Evolutionary conservation across 2,113 vertebrate species (phyloP).

Genomic region (Gobio gobio): DNA sequence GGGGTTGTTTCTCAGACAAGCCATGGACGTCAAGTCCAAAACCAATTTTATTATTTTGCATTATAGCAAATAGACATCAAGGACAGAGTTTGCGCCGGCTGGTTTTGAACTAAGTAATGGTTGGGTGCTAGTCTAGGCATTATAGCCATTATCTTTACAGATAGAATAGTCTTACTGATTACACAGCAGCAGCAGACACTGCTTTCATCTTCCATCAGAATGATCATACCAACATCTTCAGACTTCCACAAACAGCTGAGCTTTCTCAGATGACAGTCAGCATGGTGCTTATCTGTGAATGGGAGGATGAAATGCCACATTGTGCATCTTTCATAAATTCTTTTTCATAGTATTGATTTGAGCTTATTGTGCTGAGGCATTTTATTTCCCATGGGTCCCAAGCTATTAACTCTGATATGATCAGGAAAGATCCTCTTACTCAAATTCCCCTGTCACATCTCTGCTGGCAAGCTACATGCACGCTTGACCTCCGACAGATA

Average conservation of each 20-base stretch:
- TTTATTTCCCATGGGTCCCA: constrained; percentile 71
- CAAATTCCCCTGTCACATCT: constrained; percentile 59
- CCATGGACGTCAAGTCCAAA: not conserved
- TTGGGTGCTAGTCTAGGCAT: not conserved
- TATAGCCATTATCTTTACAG: not conserved
- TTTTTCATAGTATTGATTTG: constrained; percentile 78
- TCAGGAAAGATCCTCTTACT: constrained; percentile 56
- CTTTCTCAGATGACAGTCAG: constrained; percentile 72
- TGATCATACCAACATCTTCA: constrained; percentile 19
- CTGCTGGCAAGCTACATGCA: constrained; percentile 52
- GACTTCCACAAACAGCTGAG: constrained; percentile 45
- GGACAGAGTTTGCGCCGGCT: not conserved
- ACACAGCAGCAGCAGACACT: not conserved
- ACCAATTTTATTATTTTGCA: not conserved
- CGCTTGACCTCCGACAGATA: constrained; percentile 58
- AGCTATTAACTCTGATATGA: constrained; percentile 67
- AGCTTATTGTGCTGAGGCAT: constrained; percentile 70
- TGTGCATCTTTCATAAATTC: constrained; percentile 78
- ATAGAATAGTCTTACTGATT: not conserved
- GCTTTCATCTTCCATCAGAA: constrained; percentile 10
- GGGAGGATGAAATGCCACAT: constrained; percentile 74
- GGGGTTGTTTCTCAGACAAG: not conserved
- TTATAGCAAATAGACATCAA: not conserved
- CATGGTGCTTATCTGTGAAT: constrained; percentile 69
- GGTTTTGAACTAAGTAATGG: not conserved